These are phyloP conservation scores for Isoperla grammatica DNA, from an alignment of 2,888 invertebrate genomes.

Conservation along the genomic window DNA sequence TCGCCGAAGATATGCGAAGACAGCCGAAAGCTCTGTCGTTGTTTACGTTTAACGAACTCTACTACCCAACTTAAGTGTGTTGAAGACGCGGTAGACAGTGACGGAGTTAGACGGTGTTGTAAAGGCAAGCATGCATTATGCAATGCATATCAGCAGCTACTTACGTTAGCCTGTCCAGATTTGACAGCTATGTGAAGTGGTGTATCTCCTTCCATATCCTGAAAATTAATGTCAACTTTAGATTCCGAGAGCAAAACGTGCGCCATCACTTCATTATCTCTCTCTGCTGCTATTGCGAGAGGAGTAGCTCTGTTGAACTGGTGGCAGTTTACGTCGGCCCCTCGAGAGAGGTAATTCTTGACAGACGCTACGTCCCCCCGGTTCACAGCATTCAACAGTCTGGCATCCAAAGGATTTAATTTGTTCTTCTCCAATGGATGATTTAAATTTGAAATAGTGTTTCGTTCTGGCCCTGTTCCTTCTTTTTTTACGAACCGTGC, in stretches of 20 bases:
- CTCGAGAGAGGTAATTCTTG: neutral
- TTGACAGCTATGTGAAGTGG: neutral
- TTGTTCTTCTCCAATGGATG: too few relatives aligned
- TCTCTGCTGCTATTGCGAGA: neutral
- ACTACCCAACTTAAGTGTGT: too few relatives aligned
- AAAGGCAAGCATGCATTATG: too few relatives aligned
- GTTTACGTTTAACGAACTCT: too few relatives aligned
- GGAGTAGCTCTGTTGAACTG: neutral
- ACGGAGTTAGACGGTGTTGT: too few relatives aligned
- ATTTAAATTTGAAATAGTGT: too few relatives aligned
- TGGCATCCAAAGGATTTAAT: neutral
- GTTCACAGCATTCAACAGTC: neutral
- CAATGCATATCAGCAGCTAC: neutral
- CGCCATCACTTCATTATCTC: neutral
- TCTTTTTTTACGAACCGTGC: too few relatives aligned
- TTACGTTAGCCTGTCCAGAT: neutral
- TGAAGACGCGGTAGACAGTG: too few relatives aligned
- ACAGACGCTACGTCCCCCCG: neutral
- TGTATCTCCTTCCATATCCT: neutral
- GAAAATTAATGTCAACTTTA: neutral
- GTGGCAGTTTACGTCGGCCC: conserved; percentile 2
- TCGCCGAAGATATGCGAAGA: too few relatives aligned
- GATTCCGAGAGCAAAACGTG: neutral
- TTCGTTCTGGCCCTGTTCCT: too few relatives aligned
- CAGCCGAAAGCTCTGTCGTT: too few relatives aligned